phyloP scores from a whole-genome alignment of 2,888 invertebrate species.

The Penaeus monodon region DNA sequence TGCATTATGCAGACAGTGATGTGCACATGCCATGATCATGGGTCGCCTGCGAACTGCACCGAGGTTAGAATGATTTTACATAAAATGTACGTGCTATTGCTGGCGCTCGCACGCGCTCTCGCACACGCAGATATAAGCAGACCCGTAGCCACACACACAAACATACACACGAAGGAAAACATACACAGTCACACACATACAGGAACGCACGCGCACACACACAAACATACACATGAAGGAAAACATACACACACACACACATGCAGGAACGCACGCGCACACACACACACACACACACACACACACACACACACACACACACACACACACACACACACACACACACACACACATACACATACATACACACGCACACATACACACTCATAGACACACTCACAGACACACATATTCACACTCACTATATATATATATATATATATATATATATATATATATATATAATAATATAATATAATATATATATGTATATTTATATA shows the following conservation, averaged over 20 bases:
- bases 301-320: neutral
- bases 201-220: too few relatives aligned
- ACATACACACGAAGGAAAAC: too few relatives aligned
- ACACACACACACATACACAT: neutral
- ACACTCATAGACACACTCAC: neutral
- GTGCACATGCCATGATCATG: too few relatives aligned
- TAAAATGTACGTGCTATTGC: neutral
- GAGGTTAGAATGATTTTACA: neutral
- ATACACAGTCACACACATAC: too few relatives aligned
- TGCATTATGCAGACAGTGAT: too few relatives aligned
- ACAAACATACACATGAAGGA: neutral
- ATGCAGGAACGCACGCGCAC: neutral
- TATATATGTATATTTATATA: constrained; percentile 6
- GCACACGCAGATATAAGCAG: too few relatives aligned
- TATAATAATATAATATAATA: too few relatives aligned
- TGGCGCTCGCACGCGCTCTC: too few relatives aligned
- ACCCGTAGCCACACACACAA: too few relatives aligned
- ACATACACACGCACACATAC: neutral
- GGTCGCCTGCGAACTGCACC: too few relatives aligned
- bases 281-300: too few relatives aligned
- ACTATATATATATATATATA: constrained; percentile 16
- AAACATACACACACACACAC: neutral
- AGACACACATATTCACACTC: neutral
- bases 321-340: neutral
- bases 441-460: constrained; percentile 16